Evolutionary conservation across 1,140 invertebrate species (phyloP).

Genomic region (Lepidurus arcticus): DNA sequence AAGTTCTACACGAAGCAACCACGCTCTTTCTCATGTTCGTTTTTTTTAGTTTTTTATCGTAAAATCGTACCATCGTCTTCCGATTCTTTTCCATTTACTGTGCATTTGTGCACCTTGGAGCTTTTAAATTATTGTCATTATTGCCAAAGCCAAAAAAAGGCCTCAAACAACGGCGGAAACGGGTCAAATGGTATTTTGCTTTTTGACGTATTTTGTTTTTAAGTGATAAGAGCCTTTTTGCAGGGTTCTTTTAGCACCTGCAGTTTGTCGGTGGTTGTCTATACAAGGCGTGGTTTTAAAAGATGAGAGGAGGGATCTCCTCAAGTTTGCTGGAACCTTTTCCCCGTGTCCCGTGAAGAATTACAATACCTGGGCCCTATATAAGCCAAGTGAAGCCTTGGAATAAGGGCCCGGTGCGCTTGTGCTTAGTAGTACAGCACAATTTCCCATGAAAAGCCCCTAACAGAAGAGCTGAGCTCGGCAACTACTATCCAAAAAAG

Average conservation of each 20-base stretch:
- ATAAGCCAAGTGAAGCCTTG: conserved; percentile 26
- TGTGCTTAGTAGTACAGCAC: background rate
- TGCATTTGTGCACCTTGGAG: too few species aligned
- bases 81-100: too few species aligned
- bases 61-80: background rate
- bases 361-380: conserved; percentile 23
- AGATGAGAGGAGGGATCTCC: too few species aligned
- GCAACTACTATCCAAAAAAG: background rate
- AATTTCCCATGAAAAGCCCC: background rate
- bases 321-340: background rate
- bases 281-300: background rate
- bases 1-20: background rate
- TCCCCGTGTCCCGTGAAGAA: conserved; percentile 25
- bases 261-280: background rate
- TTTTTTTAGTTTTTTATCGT: background rate
- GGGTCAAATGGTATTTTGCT: too few species aligned
- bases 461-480: too few species aligned
- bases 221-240: too few species aligned
- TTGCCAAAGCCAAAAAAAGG: too few species aligned
- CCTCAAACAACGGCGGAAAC: too few species aligned
- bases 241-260: too few species aligned
- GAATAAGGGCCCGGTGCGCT: background rate
- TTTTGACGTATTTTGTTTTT: too few species aligned
- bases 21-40: background rate
- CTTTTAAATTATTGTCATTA: too few species aligned